Evolutionary conservation across 2,113 vertebrate genomes (phyloP), one percentile per base, ranked within the genome.

Genomic region (Amia ocellicauda): DNA sequence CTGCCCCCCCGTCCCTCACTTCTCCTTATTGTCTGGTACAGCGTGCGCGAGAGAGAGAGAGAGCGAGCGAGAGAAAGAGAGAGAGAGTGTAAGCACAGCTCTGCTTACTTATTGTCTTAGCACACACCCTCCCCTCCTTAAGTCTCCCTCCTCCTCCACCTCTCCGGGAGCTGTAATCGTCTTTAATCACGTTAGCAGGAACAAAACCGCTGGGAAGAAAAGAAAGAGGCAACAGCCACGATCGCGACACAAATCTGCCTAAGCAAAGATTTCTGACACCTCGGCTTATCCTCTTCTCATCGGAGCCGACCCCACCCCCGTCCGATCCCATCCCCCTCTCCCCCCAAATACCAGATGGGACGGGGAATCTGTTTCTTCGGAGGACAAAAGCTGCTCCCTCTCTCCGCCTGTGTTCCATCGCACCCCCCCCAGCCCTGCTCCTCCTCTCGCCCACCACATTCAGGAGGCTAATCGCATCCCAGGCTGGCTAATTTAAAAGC

Each of bases 1-100:
- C 20, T 9, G 3, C 51, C 51, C 51, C 24, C n/a, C 20, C 51
- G 10, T 50, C 47, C 47, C 40, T 13, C 43, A 14, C n/a, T 47
- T 47, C n/a, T n/a, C 43, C 13, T 47, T 47, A 53, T 53, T 53
- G 20, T 53, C 14, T 22, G 51, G 51, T 20, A 53, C 8, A 53
- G 24, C 9, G 5, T 19, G 51, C 20, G 16, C 20, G 51, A 53
- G 20, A 20, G 51, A 3, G 5, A 14, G n/a, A 11, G 51, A 16
- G n/a, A 20, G 17, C 51, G 3, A 20, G 47, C 17, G 16, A 4
- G 19, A 11, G 7, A 50, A 20, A 7, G 47, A 7, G 31, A 5
- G 5, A 36, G 5, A 36, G 31, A 5, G 31, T 36, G 31, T 36
- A 36, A 36, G 31, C 31, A 36, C 5, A 36, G 31, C 31, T 7